Percentiles rank a stretch among this genome's conserved stretches.
phyloP scores from a whole-genome alignment of 2,797 vertebrate genomes.

The Aplochiton taeniatus region DNA sequence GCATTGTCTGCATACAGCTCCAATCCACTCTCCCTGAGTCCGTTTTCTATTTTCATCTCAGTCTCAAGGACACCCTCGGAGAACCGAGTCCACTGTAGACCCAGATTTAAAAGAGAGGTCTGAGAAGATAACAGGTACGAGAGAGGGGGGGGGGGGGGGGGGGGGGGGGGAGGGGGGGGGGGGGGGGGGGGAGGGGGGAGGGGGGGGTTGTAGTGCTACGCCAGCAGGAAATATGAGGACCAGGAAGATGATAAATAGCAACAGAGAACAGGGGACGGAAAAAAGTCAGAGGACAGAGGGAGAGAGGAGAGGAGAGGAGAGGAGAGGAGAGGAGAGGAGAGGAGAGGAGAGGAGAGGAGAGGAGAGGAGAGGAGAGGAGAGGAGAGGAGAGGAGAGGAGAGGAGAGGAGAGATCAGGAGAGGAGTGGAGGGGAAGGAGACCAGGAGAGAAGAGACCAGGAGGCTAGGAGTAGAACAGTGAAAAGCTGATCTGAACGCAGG shows the following conservation, averaged over 20 bases:
- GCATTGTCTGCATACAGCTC: too few species aligned
- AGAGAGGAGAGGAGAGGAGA: not conserved
- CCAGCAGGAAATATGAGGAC: too few species aligned
- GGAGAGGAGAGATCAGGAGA: not conserved
- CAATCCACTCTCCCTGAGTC: not conserved
- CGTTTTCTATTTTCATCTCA: too few species aligned
- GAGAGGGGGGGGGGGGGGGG: not conserved
- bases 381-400: not conserved
- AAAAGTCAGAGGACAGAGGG: not conserved
- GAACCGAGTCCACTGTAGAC: not conserved
- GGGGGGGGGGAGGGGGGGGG: not conserved
- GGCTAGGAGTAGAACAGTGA: too few species aligned
- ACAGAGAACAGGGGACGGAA: too few species aligned
- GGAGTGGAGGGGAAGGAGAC: not conserved
- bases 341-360: not conserved
- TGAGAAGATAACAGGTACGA: not conserved
- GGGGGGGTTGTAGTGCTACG: too few species aligned
- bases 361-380: not conserved
- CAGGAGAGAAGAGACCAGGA: too few species aligned
- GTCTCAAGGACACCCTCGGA: conserved; percentile 6
- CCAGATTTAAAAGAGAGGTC: too few species aligned
- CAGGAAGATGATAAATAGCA: too few species aligned
- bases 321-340: not conserved
- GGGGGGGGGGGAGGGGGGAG: too few species aligned
- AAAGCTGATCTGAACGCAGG: too few species aligned